Evolutionary conservation across 1,140 invertebrate genomes (phyloP).

Genomic region (Micrasema longulum): DNA sequence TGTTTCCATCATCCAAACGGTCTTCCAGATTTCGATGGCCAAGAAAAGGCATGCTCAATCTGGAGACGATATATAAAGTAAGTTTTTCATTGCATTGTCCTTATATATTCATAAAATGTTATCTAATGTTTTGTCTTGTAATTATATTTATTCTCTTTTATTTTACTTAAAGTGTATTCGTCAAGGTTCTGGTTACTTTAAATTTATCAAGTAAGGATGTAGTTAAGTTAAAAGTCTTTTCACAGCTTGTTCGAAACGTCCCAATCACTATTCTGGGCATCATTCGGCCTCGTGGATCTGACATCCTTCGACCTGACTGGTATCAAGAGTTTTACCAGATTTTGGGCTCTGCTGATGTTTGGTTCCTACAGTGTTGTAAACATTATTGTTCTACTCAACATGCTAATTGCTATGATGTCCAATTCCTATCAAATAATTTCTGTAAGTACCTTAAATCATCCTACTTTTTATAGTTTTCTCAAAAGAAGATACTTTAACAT

Average conservation of each 20-base stretch:
- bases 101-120: slow-evolving; percentile 2
- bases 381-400: slow-evolving; percentile 91
- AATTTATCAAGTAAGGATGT: too few relatives aligned
- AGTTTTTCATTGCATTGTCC: slow-evolving; percentile 20
- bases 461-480: background rate
- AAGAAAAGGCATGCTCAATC: slow-evolving; percentile 85
- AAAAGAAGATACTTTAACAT: background rate
- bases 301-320: slow-evolving; percentile 87
- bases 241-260: slow-evolving; percentile 92
- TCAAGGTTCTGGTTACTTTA: too few relatives aligned
- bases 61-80: slow-evolving; percentile 90
- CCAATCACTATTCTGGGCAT: slow-evolving; percentile 94
- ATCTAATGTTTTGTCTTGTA: too few relatives aligned
- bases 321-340: slow-evolving; percentile 88
- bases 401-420: slow-evolving; percentile 97
- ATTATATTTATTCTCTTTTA: too few relatives aligned
- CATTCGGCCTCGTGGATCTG: slow-evolving; percentile 91
- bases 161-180: too few relatives aligned
- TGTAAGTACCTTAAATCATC: slow-evolving; percentile 76
- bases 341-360: slow-evolving; percentile 90
- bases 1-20: slow-evolving; percentile 82
- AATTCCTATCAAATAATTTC: slow-evolving; percentile 95
- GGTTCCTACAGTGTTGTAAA: slow-evolving; percentile 92
- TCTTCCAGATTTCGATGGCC: slow-evolving; percentile 79
- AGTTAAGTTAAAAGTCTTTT: too few relatives aligned